phyloP scores from a whole-genome alignment of 1,140 invertebrate genomes.

The Cecropterus lyciades region DNA sequence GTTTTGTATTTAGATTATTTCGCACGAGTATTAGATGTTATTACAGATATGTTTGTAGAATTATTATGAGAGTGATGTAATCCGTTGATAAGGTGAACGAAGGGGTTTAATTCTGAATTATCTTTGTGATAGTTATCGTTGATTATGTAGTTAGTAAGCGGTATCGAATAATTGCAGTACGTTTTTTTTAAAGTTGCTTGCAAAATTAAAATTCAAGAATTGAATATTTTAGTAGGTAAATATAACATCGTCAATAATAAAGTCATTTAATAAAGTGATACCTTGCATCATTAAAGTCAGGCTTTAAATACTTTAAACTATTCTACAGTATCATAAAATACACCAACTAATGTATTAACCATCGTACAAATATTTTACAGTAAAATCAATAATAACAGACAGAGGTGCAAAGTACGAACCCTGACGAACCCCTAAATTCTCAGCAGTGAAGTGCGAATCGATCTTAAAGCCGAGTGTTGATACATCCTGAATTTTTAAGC shows the following conservation, averaged over 20 bases:
- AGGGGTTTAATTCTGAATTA: constrained; percentile 31
- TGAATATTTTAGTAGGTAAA: too few species aligned
- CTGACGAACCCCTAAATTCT: constrained; percentile 1
- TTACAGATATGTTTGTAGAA: constrained; percentile 42
- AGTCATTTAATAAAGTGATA: too few species aligned
- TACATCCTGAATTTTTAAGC: constrained; percentile 65
- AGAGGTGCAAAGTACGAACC: constrained; percentile 4
- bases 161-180: too few species aligned
- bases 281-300: too few species aligned
- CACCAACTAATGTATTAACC: not conserved
- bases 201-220: too few species aligned
- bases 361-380: not conserved
- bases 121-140: too few species aligned
- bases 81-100: constrained; percentile 43
- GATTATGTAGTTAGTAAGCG: too few species aligned
- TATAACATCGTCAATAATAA: too few species aligned
- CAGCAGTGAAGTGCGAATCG: constrained; percentile 31
- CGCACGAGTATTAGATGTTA: constrained; percentile 69
- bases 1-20: constrained; percentile 39
- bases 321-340: not conserved
- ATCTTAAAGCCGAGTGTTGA: constrained; percentile 50
- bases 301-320: not conserved
- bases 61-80: constrained; percentile 49
- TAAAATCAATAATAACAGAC: not conserved
- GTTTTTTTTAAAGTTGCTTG: too few species aligned